Evolutionary conservation across 1,140 invertebrate species (phyloP).

Genomic region (Meloidogyne chitwoodi): DNA sequence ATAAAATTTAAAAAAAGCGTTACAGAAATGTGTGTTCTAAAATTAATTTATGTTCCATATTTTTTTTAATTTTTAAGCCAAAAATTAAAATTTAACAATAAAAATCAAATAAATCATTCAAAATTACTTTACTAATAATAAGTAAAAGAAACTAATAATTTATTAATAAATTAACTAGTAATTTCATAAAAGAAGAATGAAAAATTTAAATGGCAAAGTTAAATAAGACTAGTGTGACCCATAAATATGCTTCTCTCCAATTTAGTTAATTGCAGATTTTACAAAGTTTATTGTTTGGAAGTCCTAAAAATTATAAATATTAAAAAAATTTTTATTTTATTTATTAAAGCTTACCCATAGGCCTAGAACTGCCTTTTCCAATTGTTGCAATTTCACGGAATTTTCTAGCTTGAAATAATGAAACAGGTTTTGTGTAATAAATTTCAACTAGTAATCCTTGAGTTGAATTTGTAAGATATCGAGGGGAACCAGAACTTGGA

Average conservation of each 20-base stretch:
- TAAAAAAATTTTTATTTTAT: neutral
- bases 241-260: neutral
- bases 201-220: neutral
- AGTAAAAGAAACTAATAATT: no score
- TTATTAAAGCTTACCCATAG: neutral
- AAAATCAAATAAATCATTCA: no score
- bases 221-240: neutral
- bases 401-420: slow-evolving; percentile 9
- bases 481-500: neutral
- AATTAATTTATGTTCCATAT: no score
- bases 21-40: no score
- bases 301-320: slow-evolving; percentile 1
- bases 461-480: neutral
- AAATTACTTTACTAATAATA: no score
- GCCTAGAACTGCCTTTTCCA: slow-evolving; percentile 8
- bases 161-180: no score
- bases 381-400: slow-evolving; percentile 7
- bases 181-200: no score
- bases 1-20: neutral
- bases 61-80: no score
- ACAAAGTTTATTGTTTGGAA: slow-evolving; percentile 18
- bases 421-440: slow-evolving; percentile 14
- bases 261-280: neutral
- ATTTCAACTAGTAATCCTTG: slow-evolving; percentile 9
- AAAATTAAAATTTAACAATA: no score